Base-by-base conservation (phyloP, 2,113 vertebrate genomes). In the Pseudopipra pipra region DNA sequence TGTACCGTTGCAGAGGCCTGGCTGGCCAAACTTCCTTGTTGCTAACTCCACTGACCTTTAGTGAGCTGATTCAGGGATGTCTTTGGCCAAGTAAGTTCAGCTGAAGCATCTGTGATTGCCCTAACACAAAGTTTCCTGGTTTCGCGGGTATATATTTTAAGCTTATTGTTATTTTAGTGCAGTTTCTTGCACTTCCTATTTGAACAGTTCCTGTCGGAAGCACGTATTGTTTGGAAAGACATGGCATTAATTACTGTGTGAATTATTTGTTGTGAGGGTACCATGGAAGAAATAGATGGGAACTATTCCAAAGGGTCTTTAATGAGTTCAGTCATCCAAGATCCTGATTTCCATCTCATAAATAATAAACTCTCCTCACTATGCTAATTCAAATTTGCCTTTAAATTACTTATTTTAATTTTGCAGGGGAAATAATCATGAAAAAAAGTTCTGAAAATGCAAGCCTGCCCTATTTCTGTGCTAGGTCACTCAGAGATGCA, bases 331-430 rank as follows among this genome's bases (percentile, higher is more conserved):
- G 94, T 97, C 97, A 96, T 96, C 89, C 86, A 93, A 77, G 90
- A 96, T 97, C 68, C 82, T 94, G 92, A 97, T 98, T 98, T 97
- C 96, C 95, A 97, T 97, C 97, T 98, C 97, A 98, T 97, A 98
- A 98, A 97, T 98, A 97, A 98, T 97, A 97, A 97, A 92, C 82
- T 84, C 37, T 87, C 85, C 82, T 97, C 95, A 93, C 54, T 97
- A 95, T 95, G 96, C 86, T 96, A 97, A 97, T 97, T 96, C 80
- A 89, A 84, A 47, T 71, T 96, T 97, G 79, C 77, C 72, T 97
- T 96, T 96, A 96, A 96, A 96, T 95, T 94, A 72, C 80, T 96
- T 79, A 35, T 96, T 96, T 94, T 96, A 95, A 92, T 94, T 89
- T 97, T 94, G 37, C 49, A 90, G 87, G 88, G 82, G 91, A 97